phyloP scores from a whole-genome alignment of 2,888 invertebrate genomes.

The Acronicta alni region DNA sequence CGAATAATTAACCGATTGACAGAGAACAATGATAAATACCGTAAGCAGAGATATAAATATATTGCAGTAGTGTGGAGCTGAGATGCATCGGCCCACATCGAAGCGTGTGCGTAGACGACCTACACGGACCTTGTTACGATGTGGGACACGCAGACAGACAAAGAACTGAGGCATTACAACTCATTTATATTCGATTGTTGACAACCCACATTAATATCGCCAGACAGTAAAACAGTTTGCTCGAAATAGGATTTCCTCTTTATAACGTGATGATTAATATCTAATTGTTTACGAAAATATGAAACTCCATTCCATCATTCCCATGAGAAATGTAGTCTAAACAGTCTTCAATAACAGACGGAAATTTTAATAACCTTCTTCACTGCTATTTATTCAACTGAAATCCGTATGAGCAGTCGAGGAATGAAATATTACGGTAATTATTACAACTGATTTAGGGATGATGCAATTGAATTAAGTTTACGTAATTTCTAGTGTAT shows the following conservation, averaged over 20 bases:
- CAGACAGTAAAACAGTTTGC: conserved; percentile 25
- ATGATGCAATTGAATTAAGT: background rate
- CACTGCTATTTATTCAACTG: conserved; percentile 28
- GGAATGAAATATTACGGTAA: background rate
- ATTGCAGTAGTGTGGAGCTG: conserved; percentile 24
- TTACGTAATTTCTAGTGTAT: too few relatives aligned
- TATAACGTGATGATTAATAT: conserved; percentile 28
- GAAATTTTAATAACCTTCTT: conserved; percentile 27
- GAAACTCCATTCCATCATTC: conserved; percentile 13
- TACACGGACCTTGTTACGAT: conserved; percentile 77
- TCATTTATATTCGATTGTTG: conserved; percentile 55
- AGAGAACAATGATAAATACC: conserved; percentile 51
- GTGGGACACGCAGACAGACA: conserved; percentile 68
- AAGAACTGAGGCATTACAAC: conserved; percentile 32
- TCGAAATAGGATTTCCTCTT: conserved; percentile 41
- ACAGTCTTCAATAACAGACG: conserved; percentile 15
- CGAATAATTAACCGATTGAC: conserved; percentile 46
- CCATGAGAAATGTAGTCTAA: conserved; percentile 12
- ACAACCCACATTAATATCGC: conserved; percentile 45
- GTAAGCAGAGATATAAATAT: conserved; percentile 45
- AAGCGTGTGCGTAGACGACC: conserved; percentile 61
- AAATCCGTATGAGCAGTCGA: background rate
- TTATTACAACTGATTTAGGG: background rate
- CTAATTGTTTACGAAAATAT: conserved; percentile 37
- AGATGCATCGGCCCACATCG: conserved; percentile 65